Conservation (phyloP, 1,140 invertebrate species). For the Proales similis region DNA sequence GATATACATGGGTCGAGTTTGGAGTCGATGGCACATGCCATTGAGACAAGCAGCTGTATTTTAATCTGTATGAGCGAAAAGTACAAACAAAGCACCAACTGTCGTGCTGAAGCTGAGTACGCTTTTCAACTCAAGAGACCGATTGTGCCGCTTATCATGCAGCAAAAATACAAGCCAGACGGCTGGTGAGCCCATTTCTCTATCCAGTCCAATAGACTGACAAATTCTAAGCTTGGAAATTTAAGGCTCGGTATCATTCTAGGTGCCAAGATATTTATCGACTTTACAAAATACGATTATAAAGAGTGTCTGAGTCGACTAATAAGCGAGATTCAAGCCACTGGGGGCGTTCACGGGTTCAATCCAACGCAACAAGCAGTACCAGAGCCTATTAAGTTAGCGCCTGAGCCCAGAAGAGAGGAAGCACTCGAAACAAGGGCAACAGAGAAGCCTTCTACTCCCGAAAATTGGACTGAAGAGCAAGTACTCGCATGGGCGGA, state of each 20-base stretch:
- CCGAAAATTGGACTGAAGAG: conserved; percentile 18
- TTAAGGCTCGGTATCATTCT: conserved; percentile 47
- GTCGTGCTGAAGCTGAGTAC: not conserved
- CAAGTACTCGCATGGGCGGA: conserved; percentile 14
- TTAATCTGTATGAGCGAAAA: not conserved
- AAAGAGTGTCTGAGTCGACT: conserved; percentile 6
- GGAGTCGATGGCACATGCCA: conserved; percentile 27
- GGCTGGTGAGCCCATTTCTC: too few species aligned
- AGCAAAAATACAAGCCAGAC: too few species aligned
- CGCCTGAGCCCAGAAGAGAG: too few species aligned
- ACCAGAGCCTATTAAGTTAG: too few species aligned
- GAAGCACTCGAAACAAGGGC: too few species aligned
- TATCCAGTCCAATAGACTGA: too few species aligned
- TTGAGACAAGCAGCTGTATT: not conserved
- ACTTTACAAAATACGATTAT: conserved; percentile 39
- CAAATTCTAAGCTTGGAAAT: too few species aligned
- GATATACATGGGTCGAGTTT: not conserved
- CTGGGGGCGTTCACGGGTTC: too few species aligned
- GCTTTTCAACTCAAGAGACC: not conserved
- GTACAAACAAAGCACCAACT: not conserved
- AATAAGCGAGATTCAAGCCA: not conserved
- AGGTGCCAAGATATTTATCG: conserved; percentile 45
- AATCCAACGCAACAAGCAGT: too few species aligned
- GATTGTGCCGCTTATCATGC: too few species aligned
- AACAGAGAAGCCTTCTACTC: too few species aligned